phyloP scores from a whole-genome alignment of 2,113 vertebrate species.

The Zapornia atra region DNA sequence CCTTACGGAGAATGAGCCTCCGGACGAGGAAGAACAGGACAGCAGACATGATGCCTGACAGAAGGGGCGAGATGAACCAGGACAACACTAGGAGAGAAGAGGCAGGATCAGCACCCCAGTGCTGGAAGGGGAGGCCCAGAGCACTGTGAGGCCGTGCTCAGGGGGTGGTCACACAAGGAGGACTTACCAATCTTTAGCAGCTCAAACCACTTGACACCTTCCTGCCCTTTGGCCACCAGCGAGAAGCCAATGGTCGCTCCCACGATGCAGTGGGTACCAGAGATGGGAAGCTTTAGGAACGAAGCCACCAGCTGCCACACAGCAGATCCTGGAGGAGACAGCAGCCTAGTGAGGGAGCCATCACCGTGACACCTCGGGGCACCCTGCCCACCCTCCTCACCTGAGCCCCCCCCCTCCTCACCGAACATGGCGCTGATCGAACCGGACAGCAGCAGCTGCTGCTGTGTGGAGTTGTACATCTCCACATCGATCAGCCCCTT shows the following conservation, averaged over 20 bases:
- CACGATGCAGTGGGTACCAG: constrained; percentile 97
- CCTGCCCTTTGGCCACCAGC: constrained; percentile 86
- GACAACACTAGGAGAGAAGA: constrained; percentile 83
- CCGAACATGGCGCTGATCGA: constrained; percentile 93
- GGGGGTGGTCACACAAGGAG: fast-evolving
- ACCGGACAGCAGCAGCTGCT: constrained; percentile 85
- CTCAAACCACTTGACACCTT: constrained; percentile 90
- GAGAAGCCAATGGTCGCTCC: constrained; percentile 96
- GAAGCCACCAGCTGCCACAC: constrained; percentile 95
- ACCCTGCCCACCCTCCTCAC: fast-evolving
- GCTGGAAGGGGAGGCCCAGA: not conserved
- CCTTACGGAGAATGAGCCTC: constrained; percentile 90
- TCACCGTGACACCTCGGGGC: fast-evolving
- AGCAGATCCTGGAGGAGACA: constrained; percentile 84
- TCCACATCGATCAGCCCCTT: constrained; percentile 89
- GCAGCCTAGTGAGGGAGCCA: not conserved
- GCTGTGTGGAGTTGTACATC: constrained; percentile 80
- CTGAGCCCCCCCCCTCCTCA: constrained; percentile 68
- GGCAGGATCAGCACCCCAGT: not conserved
- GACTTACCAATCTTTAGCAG: constrained; percentile 90
- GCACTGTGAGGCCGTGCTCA: fast-evolving
- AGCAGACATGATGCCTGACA: constrained; percentile 95
- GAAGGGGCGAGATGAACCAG: constrained; percentile 95
- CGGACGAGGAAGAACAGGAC: constrained; percentile 90
- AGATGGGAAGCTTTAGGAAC: constrained; percentile 95